These are phyloP conservation scores for Tylochromis polylepis DNA, from an alignment of 2,113 vertebrate genomes.

Conservation along the genomic window DNA sequence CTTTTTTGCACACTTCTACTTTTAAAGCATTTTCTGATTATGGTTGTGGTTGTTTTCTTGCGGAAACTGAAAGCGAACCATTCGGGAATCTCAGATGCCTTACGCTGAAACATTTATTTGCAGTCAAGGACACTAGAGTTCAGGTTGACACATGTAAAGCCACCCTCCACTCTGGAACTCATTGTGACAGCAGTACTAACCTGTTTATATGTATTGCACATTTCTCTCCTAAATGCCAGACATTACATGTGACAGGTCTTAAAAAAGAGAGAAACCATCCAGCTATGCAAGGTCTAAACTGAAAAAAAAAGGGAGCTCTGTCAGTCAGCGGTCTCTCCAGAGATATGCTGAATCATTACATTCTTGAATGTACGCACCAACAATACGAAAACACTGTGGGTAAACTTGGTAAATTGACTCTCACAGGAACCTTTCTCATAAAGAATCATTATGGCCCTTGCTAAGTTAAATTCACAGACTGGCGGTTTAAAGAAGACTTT, in stretches of 20 bases:
- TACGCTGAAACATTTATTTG: background rate
- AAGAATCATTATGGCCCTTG: too few species aligned
- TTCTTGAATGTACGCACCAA: background rate
- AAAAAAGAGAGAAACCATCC: background rate
- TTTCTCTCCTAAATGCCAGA: background rate
- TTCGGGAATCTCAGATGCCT: background rate
- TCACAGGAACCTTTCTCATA: too few species aligned
- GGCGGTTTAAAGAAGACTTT: too few species aligned
- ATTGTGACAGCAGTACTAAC: background rate
- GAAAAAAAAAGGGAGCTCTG: background rate
- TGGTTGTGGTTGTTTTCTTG: too few species aligned
- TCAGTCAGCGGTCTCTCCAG: background rate
- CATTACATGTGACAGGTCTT: background rate
- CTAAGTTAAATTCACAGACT: too few species aligned
- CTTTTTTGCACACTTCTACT: background rate
- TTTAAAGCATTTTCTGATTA: background rate
- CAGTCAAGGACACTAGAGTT: background rate
- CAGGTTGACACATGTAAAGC: background rate
- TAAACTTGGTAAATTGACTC: background rate
- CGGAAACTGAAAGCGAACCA: rapidly evolving
- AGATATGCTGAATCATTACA: background rate
- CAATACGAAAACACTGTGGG: background rate
- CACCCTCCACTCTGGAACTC: background rate
- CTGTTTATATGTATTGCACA: background rate
- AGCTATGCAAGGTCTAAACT: background rate